Evolutionary conservation across 35 echinoderm and acorn worm species (phyloP), one percentile per base, ranked within the genome.

Genomic region (Chiridota heheva): DNA sequence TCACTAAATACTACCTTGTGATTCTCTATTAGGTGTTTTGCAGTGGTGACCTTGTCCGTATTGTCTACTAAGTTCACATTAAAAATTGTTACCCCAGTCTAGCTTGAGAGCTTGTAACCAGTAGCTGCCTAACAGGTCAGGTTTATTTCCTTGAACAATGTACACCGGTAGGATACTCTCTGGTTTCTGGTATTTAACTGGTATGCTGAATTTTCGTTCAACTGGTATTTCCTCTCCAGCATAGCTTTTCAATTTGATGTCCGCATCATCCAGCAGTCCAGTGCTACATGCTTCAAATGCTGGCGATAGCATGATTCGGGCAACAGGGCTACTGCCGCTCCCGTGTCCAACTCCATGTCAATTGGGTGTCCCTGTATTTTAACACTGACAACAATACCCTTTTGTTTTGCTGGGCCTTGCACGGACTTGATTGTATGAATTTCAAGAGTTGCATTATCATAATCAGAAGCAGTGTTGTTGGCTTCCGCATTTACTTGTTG

Each of bases 31-130:
- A n/a, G n/a, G n/a, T n/a, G n/a, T n/a, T n/a, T n/a, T n/a, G n/a
- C n/a, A n/a, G n/a, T n/a, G n/a, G n/a, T n/a, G n/a, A n/a, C n/a
- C n/a, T n/a, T n/a, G n/a, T n/a, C n/a, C n/a, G n/a, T n/a, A n/a
- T n/a, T n/a, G n/a, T n/a, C n/a, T n/a, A n/a, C n/a, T n/a, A n/a
- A n/a, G n/a, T n/a, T n/a, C n/a, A n/a, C n/a, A n/a, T n/a, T n/a
- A n/a, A 62, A 74, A 51, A 48, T 49, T 74, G 18, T 51, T 74
- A 2, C 55, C 41, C 70, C 70, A 74, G 33, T 51, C 70, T 22
- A 51, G 44, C 5, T 32, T 7, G 0, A 74, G 47, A 7, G 47
- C 7, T 31, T 32, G 22, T 30, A 74, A 42, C 70, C 44, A 74
- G n/a, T 74, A 27, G 15, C 44, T 48, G 7, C 43, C 70, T 31